These are phyloP conservation scores for Druon quercuslanigerum DNA, from an alignment of 1,140 invertebrate species.

Conservation along the genomic window DNA sequence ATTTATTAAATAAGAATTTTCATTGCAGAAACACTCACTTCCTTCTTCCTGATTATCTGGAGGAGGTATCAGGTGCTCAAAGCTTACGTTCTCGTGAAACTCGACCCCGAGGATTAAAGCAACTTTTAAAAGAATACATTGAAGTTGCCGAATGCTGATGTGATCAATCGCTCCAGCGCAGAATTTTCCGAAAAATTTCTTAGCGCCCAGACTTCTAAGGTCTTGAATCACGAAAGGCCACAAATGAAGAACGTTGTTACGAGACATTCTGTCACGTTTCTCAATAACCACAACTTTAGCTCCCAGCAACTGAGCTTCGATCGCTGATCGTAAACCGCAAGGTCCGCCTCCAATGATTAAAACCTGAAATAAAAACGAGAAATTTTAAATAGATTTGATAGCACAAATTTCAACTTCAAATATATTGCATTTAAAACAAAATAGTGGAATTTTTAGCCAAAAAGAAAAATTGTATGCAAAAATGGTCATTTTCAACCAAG, in stretches of 20 bases:
- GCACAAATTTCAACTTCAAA: too few species aligned
- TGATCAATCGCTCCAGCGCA: conserved; percentile 99
- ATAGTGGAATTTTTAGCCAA: too few species aligned
- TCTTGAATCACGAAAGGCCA: conserved; percentile 99
- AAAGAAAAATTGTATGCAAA: too few species aligned
- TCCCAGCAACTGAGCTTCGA: conserved; percentile 96
- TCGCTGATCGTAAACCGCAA: conserved; percentile 95
- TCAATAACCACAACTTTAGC: conserved; percentile 96
- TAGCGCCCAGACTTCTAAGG: conserved; percentile 93
- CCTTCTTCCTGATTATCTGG: conserved; percentile 80
- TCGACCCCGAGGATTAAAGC: conserved; percentile 97
- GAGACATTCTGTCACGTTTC: conserved; percentile 92
- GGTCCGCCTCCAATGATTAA: conserved; percentile 97
- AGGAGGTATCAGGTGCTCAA: conserved; percentile 90
- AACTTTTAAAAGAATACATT: conserved; percentile 97
- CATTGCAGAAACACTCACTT: conserved; percentile 77
- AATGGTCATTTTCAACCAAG: too few species aligned
- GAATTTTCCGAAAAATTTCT: conserved; percentile 99
- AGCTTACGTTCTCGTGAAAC: conserved; percentile 94
- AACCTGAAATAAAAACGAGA: conserved; percentile 74
- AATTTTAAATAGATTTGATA: not conserved
- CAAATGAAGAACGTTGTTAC: conserved; percentile 98
- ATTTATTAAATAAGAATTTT: too few species aligned
- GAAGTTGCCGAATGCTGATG: conserved; percentile 97
- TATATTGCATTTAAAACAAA: too few species aligned